phyloP scores from a whole-genome alignment of 2,888 invertebrate genomes.

The Hemicrepidius hirtus region DNA sequence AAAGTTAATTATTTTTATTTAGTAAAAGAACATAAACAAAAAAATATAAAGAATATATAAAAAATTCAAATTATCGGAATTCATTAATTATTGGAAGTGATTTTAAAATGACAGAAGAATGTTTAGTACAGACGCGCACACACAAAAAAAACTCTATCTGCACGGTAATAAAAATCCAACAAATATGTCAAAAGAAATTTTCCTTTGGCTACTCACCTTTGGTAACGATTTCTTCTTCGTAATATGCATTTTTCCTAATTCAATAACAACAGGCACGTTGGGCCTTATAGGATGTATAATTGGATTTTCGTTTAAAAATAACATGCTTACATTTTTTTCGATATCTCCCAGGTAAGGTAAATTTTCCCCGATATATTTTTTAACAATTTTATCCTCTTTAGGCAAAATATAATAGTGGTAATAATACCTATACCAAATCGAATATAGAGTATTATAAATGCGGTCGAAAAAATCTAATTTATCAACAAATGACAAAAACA shows the following conservation, averaged over 20 bases:
- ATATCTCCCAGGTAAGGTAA: conserved; percentile 65
- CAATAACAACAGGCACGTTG: conserved; percentile 64
- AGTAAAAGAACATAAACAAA: too few relatives aligned
- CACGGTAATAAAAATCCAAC: too few relatives aligned
- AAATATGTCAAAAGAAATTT: too few relatives aligned
- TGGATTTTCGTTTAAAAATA: conserved; percentile 66
- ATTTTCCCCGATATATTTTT: conserved; percentile 65
- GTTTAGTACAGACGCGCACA: too few relatives aligned
- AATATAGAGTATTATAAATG: conserved; percentile 60
- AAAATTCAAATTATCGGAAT: too few relatives aligned
- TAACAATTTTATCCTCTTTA: conserved; percentile 61
- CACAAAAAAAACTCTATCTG: too few relatives aligned
- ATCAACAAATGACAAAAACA: conserved; percentile 40
- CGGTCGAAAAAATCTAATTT: conserved; percentile 37
- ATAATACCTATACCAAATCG: conserved; percentile 60
- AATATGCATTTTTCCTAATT: conserved; percentile 64
- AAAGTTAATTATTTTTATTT: too few relatives aligned
- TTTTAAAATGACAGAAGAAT: too few relatives aligned
- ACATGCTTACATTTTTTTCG: conserved; percentile 64
- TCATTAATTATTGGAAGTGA: too few relatives aligned
- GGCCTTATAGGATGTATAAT: conserved; percentile 64
- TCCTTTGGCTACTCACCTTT: too few relatives aligned
- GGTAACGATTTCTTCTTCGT: too few relatives aligned
- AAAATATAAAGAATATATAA: too few relatives aligned
- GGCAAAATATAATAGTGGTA: conserved; percentile 60